phyloP scores from a whole-genome alignment of 2,888 invertebrate genomes.

The Synanthedon andrenaeformis region DNA sequence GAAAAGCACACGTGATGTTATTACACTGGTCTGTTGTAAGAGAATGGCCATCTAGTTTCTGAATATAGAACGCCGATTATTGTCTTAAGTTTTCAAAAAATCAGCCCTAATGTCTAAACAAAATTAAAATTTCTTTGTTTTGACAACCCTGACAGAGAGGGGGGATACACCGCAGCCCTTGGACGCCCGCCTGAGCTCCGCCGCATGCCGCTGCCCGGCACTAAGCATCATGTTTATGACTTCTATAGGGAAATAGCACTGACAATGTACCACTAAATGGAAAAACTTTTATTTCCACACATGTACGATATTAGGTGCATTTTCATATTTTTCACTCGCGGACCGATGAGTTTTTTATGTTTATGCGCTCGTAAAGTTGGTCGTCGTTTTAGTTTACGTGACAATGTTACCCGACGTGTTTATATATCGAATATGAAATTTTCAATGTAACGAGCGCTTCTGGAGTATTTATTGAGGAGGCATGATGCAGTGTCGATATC shows the following conservation, averaged over 20 bases:
- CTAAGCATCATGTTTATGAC: constrained; percentile 59
- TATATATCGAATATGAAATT: constrained; percentile 47
- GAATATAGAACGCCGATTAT: too few species aligned
- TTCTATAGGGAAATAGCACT: constrained; percentile 66
- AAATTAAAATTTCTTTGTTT: background rate
- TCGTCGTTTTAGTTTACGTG: constrained; percentile 49
- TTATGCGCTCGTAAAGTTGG: constrained; percentile 57
- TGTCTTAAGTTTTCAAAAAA: too few species aligned
- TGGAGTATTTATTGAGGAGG: constrained; percentile 31
- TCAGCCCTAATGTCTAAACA: too few species aligned
- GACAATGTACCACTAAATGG: constrained; percentile 51
- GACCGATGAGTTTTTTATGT: constrained; percentile 64
- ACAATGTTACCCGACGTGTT: constrained; percentile 55
- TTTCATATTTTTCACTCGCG: constrained; percentile 53
- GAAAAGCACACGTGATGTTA: too few species aligned
- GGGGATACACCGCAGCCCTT: background rate
- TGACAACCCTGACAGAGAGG: background rate
- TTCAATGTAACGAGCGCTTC: constrained; percentile 37
- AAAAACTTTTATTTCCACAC: constrained; percentile 62
- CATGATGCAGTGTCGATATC: constrained; percentile 26
- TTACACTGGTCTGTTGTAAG: too few species aligned
- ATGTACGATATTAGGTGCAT: constrained; percentile 50
- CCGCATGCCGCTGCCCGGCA: constrained; percentile 11
- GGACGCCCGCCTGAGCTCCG: background rate
- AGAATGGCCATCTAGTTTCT: too few species aligned